Evolutionary conservation across 2,888 invertebrate genomes (phyloP), one percentile per base, ranked within the genome.

Genomic region (Dryocosmus kuriphilus): DNA sequence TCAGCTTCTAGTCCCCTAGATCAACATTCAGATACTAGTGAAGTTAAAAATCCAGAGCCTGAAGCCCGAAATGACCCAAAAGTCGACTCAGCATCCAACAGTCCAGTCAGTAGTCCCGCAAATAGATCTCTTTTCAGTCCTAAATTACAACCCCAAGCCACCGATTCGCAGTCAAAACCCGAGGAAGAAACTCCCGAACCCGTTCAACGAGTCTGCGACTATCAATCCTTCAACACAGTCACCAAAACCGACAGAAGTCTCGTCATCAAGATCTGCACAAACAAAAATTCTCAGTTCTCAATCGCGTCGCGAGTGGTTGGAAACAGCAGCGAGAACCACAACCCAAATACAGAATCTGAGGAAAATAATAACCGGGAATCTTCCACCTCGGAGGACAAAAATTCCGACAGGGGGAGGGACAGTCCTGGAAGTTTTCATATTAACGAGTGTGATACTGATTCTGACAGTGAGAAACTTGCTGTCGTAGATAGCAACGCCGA

Each of bases 131-230:
- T 88, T 5, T 87, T 88, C 46, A 89, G 87, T 65, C 88, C 88
- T 6, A 83, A 84, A 27, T 30, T 19, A 30, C 55, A 78, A 75
- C 81, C 82, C 14, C 83, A 88, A 75, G 90, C 73, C 3, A 76
- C 78, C 8, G 83, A 76, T 2, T 38, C 63, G 6, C 38, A 41
- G 22, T 41, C 67, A n/a, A 91, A 94, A 95, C 82, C 95, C 95
- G 85, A 95, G 71, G 77, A 82, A 32, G 79, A 83, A 63, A 79
- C 73, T n/a, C 22, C 22, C 0, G 79, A 83, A 61, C 65, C 79
- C 35, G 61, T 41, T 55, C 24, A 55, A 30, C 27, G 67, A 67
- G 9, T 67, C 46, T 46, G 41, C 51, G 51, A 71, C 30, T 71
- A 71, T 46, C 71, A 71, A 19, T 86, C 88, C 0, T 86, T 87